Conservation (phyloP, 2,797 vertebrate species). For the Loriculus beryllinus region DNA sequence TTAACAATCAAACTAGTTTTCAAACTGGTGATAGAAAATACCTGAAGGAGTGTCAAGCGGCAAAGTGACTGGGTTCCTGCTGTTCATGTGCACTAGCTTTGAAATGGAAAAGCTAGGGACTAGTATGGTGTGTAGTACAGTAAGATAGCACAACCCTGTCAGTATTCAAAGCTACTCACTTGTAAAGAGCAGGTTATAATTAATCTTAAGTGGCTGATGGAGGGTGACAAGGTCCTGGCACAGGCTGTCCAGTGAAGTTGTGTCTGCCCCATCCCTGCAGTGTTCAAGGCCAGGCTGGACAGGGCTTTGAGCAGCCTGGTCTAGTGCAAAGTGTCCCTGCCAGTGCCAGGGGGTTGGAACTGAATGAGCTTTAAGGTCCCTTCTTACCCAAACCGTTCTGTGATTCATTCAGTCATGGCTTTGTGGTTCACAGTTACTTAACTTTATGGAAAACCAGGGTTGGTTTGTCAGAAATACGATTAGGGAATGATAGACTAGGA, state of each 20-base stretch:
- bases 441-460: not conserved
- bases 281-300: not conserved
- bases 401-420: not conserved
- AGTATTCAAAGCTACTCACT: not conserved
- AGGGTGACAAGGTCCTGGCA: not conserved
- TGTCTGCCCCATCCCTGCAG: not conserved
- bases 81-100: not conserved
- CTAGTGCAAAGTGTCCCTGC: not conserved
- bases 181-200: not conserved
- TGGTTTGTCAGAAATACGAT: not conserved
- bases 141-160: not conserved
- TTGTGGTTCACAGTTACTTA: not conserved
- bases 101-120: not conserved
- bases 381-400: not conserved
- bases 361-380: not conserved
- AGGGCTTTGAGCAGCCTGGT: not conserved
- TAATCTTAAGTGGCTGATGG: not conserved
- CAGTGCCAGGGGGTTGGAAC: not conserved
- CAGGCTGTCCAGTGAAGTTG: not conserved
- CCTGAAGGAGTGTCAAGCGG: not conserved
- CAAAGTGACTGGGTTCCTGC: not conserved
- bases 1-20: not conserved
- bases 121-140: not conserved
- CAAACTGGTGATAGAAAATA: not conserved
- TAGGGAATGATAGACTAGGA: not conserved